Percentiles rank a stretch among this genome's conserved stretches.
These are phyloP conservation scores for Muscicapa comitata DNA, from an alignment of 2,797 vertebrate species.

Conservation along the genomic window DNA sequence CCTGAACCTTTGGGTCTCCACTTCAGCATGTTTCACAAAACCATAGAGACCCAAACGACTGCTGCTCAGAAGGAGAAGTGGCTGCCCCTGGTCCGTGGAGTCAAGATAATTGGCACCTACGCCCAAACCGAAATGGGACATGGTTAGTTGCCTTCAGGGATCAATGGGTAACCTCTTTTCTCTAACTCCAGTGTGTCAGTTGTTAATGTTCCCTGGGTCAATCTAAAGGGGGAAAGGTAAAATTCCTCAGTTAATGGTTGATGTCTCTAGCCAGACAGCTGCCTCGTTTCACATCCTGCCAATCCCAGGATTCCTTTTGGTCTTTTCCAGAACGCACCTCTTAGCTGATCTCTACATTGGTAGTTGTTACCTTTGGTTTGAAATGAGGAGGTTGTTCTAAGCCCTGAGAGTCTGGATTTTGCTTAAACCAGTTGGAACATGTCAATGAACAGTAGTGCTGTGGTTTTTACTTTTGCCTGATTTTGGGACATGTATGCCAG, in stretches of 20 bases:
- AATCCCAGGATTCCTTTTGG: background rate
- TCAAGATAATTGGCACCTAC: conserved; percentile 89
- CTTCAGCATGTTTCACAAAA: conserved; percentile 89
- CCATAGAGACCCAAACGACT: conserved; percentile 84
- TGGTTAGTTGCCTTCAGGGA: conserved; percentile 85
- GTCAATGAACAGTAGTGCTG: background rate
- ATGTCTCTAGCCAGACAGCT: background rate
- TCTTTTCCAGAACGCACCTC: conserved; percentile 21
- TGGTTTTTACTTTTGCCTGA: background rate
- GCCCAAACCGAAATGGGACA: conserved; percentile 96
- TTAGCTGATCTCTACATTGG: background rate
- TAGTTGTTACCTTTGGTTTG: background rate
- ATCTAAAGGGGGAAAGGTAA: background rate
- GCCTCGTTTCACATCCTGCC: background rate
- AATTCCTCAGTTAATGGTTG: background rate
- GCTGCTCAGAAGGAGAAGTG: conserved; percentile 88
- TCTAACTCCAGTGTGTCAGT: conserved; percentile 11
- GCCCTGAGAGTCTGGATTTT: background rate
- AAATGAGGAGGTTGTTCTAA: background rate
- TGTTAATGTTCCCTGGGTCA: background rate
- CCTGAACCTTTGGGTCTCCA: conserved; percentile 83
- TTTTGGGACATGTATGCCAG: background rate
- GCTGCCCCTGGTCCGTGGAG: conserved; percentile 78
- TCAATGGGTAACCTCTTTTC: conserved; percentile 50
- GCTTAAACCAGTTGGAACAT: background rate